Evolutionary conservation across 2,113 vertebrate species (phyloP), one percentile per base, ranked within the genome.

Genomic region (Rana temporaria): DNA sequence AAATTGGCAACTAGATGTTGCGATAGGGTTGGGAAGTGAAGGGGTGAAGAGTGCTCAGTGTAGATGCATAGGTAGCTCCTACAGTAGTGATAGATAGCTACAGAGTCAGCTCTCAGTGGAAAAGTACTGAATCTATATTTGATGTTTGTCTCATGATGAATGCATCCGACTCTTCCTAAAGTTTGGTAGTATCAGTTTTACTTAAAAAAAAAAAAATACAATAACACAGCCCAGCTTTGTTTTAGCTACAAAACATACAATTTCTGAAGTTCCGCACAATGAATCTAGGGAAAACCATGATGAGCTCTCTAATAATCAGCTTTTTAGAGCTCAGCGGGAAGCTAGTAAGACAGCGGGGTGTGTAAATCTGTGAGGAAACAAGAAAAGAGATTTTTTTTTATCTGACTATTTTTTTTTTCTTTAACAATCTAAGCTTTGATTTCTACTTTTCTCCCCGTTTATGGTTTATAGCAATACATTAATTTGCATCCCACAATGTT

Each of bases 341-440:
- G 11, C 59, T 48, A 24, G 59, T 22, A 62, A 64, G 17, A 63
- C 57, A 76, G 73, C 73, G 24, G 59, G 73, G 32, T 76, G 38
- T n/a, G 3, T 34, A 76, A 59, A 9, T 48, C 16, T 63, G 32
- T 3, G 22, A 11, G 48, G 20, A 76, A 17, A 16, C 4, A 63
- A 74, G 70, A 32, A 62, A 59, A 74, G 14, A 48, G 73, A 18
- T 63, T 76, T 76, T 76, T 19, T 63, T 76, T 76, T 22, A 74
- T 74, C 30, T 2, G 1, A 30, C 71, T 12, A 20, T 63, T 64
- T 24, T 63, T 63, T 52, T 76, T 38, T 20, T 48, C 56, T 63
- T 15, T 26, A 18, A 64, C n/a, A 64, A 64, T 20, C 32, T 34
- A 52, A 63, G 73, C 73, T 64, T 62, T 76, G 73, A 76, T 48